Conservation (phyloP, 2,797 vertebrate genomes). For the Pachyuromys duprasi region DNA sequence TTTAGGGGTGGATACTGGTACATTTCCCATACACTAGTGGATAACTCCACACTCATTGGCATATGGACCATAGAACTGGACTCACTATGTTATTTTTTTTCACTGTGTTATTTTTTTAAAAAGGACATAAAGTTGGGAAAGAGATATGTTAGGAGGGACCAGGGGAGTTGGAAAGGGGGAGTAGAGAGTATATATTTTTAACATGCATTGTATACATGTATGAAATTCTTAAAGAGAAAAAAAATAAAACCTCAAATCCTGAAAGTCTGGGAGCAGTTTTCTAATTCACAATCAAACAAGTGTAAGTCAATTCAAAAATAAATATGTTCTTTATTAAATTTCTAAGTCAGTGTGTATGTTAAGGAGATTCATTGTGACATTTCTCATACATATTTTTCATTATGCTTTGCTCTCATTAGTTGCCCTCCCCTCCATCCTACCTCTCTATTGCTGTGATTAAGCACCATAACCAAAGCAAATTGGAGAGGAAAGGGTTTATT, state of each 20-base stretch:
- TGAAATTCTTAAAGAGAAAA: not conserved
- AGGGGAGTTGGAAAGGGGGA: not conserved
- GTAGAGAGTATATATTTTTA: not conserved
- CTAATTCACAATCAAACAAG: constrained; percentile 52
- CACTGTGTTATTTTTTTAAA: not conserved
- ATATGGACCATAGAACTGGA: not conserved
- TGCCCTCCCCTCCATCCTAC: not conserved
- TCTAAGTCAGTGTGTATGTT: not conserved
- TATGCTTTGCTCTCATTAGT: not conserved
- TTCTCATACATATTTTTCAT: not conserved
- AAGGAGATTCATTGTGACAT: not conserved
- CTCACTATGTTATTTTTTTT: no score
- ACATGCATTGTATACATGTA: not conserved
- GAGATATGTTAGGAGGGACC: not conserved
- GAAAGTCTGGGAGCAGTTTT: constrained; percentile 19
- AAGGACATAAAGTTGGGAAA: not conserved
- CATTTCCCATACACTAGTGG: not conserved
- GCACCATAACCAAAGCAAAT: not conserved
- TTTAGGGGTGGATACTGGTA: not conserved
- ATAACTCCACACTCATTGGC: not conserved
- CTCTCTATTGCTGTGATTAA: not conserved
- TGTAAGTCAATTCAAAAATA: constrained; percentile 27
- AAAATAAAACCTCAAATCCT: not conserved
- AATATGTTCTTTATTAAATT: not conserved
- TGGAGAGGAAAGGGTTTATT: not conserved